Evolutionary conservation across 2,797 vertebrate genomes (phyloP).

Genomic region (Xyrichtys novacula): DNA sequence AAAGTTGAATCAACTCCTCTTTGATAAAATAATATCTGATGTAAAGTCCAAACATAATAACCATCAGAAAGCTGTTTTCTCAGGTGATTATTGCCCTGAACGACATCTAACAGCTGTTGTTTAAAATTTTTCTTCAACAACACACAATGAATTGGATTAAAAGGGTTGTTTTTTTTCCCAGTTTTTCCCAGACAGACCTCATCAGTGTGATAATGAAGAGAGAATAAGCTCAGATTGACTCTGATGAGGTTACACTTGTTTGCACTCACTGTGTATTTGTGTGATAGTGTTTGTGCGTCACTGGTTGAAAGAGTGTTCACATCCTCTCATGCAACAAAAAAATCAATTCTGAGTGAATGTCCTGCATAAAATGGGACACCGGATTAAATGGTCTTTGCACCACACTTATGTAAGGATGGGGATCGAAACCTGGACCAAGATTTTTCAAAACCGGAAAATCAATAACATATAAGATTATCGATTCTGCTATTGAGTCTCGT

Average conservation of each 20-base stretch:
- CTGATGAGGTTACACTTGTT: slow-evolving; percentile 8
- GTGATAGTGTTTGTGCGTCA: background rate
- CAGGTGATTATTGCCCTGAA: background rate
- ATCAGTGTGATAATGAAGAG: slow-evolving; percentile 12
- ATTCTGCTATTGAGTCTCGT: too few species aligned
- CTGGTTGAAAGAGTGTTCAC: background rate
- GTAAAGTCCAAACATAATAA: background rate
- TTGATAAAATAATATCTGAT: background rate
- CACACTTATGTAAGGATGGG: slow-evolving; percentile 16
- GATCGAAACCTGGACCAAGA: too few species aligned
- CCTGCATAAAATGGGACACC: background rate
- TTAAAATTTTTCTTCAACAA: background rate
- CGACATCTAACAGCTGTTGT: slow-evolving; percentile 8
- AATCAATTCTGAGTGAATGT: background rate
- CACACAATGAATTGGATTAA: background rate
- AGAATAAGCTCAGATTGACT: slow-evolving; percentile 10
- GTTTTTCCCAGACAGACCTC: slow-evolving; percentile 13
- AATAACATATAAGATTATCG: too few species aligned
- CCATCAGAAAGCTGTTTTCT: background rate
- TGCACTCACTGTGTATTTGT: slow-evolving; percentile 12
- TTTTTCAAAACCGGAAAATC: too few species aligned
- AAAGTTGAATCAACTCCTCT: background rate
- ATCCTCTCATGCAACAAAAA: background rate
- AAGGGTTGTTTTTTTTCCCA: background rate
- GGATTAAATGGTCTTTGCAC: slow-evolving; percentile 9